Base-by-base conservation (phyloP, 2,888 invertebrate species). In the Mythimna impura region DNA sequence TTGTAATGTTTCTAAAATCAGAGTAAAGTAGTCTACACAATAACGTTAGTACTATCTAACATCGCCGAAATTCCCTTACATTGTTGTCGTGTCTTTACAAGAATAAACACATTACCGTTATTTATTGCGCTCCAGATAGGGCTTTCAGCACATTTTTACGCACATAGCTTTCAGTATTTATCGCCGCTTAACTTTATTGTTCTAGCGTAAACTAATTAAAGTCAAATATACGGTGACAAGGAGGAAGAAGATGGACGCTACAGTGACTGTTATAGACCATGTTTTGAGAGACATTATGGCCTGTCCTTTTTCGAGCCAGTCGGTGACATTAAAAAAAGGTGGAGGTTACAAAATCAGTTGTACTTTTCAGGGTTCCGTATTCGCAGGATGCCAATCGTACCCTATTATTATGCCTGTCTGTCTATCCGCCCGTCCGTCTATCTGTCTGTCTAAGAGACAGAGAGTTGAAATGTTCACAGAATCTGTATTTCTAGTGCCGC, bases 141-240 rank as follows among this genome's bases (percentile, higher is more conserved):
- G 58, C 20, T 71, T 57, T 68, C 34, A 73, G 9, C 60, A 62
- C 76, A 74, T 80, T 81, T 81, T 78, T 75, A 64, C 66, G 71
- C 71, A 73, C 64, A 73, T 73, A 77, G 67, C 76, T 57, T 61
- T 63, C 68, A 72, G 72, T 81, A 66, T 69, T 69, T 83, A 80
- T 72, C 78, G 63, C 54, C 55, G 55, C 43, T 74, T 60, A 74
- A 74, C 55, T 83, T 76, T 73, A 70, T 64, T 71, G 73, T 70
- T 43, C 54, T 63, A 67, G 57, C 76, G 73, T 85, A 84, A 91
- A 90, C 87, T 90, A 91, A 91, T 91, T 90, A 89, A 86, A 88
- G 85, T 73, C 73, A 80, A 76, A 65, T 80, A 79, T 14, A 72
- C 2, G 22, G 7, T 22, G 22, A 47, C 25, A 43, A 25, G 30